These are phyloP conservation scores for Oscheius sp. DNA, from an alignment of 1,140 invertebrate species.

Conservation along the genomic window DNA sequence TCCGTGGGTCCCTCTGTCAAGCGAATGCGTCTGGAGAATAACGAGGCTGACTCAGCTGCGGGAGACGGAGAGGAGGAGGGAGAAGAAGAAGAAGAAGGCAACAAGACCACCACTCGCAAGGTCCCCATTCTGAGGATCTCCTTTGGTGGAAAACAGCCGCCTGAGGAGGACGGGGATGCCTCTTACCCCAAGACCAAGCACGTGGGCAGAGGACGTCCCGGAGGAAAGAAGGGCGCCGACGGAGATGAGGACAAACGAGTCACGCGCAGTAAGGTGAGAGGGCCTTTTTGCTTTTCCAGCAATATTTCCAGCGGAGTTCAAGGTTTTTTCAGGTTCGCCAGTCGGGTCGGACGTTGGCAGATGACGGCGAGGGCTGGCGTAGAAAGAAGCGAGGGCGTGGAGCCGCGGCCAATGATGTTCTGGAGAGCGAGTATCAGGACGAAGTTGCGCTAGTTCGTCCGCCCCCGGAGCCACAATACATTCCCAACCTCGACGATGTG, in stretches of 20 bases:
- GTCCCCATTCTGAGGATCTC: not conserved
- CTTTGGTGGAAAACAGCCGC: not conserved
- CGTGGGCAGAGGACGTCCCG: not conserved
- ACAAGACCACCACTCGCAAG: not conserved
- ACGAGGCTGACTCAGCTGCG: not conserved
- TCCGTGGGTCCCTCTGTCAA: not conserved
- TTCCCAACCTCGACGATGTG: not conserved
- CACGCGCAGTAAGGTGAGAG: conserved; percentile 6
- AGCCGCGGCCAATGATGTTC: too few relatives aligned
- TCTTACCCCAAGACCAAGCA: not conserved
- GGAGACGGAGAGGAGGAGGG: not conserved
- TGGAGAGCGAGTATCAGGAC: too few relatives aligned
- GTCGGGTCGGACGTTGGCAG: too few relatives aligned
- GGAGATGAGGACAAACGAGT: conserved; percentile 2
- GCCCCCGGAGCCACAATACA: not conserved
- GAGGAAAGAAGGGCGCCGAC: conserved; percentile 14
- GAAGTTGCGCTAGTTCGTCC: too few relatives aligned
- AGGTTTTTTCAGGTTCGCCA: too few relatives aligned
- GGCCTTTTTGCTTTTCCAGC: too few relatives aligned
- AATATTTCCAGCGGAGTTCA: too few relatives aligned
- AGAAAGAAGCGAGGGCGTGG: too few relatives aligned
- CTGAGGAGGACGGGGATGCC: conserved; percentile 8
- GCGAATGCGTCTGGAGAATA: not conserved
- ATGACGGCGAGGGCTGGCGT: not conserved
- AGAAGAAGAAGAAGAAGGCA: not conserved